Evolutionary conservation across 2,888 invertebrate genomes (phyloP).

Genomic region (Atrina japonica): DNA sequence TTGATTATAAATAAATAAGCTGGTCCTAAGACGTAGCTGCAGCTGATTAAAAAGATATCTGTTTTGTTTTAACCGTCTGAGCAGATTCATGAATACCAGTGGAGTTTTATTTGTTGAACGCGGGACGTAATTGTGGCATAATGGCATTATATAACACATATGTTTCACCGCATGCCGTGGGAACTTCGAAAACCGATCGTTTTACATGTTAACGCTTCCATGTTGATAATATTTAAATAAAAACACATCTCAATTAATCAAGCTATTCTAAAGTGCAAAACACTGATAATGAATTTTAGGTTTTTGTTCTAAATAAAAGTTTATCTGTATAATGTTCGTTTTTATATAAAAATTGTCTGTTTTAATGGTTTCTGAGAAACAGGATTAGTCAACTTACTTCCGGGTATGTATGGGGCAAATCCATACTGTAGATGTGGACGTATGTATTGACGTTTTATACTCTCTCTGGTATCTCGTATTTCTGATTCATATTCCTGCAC

Average conservation of each 20-base stretch:
- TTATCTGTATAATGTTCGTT: neutral
- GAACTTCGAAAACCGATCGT: no score
- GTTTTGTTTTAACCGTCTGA: no score
- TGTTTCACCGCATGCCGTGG: no score
- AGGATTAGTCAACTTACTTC: slow-evolving; percentile 3
- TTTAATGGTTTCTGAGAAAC: no score
- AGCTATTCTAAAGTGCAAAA: neutral
- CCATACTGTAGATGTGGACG: slow-evolving; percentile 55
- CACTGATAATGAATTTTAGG: no score
- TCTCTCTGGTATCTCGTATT: slow-evolving; percentile 41
- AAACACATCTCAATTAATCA: neutral
- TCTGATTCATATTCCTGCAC: slow-evolving; percentile 46
- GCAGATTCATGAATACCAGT: no score
- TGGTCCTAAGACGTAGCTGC: no score
- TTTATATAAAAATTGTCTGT: neutral
- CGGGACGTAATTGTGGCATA: no score
- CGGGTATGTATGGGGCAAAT: slow-evolving; percentile 42
- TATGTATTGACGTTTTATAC: slow-evolving; percentile 41
- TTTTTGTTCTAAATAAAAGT: neutral
- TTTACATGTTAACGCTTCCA: neutral
- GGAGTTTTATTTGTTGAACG: no score
- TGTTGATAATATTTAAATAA: neutral
- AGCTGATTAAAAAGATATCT: no score
- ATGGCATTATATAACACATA: no score
- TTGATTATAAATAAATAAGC: no score